Percentiles rank a stretch among this genome's conserved stretches.
These are phyloP conservation scores for Drosophila prosaltans DNA, from an alignment of 1,140 invertebrate genomes.

Conservation along the genomic window DNA sequence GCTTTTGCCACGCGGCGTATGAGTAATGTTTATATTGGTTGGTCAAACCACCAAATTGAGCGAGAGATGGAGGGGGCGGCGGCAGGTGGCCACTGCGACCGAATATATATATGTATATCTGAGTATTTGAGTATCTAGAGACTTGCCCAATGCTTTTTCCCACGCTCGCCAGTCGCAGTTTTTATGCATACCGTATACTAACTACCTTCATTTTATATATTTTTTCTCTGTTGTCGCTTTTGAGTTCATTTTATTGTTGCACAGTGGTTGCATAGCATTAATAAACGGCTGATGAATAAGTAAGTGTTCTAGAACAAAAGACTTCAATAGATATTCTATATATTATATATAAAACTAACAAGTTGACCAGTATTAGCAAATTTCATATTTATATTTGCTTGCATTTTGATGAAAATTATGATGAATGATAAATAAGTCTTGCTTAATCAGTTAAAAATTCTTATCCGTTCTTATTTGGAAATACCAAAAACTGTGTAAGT, in stretches of 20 bases:
- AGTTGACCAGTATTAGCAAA: too few species aligned
- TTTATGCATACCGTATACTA: conserved; percentile 66
- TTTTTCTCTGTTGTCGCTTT: conserved; percentile 30
- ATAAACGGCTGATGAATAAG: too few species aligned
- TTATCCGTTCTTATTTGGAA: too few species aligned
- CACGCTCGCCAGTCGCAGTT: conserved; percentile 60
- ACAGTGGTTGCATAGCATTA: conserved; percentile 36
- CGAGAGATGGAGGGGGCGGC: too few species aligned
- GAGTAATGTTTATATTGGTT: conserved; percentile 55
- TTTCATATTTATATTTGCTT: too few species aligned
- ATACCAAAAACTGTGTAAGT: too few species aligned
- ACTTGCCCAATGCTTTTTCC: conserved; percentile 66
- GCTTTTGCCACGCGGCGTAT: conserved; percentile 54
- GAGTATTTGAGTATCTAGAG: conserved; percentile 5
- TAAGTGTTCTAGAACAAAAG: too few species aligned
- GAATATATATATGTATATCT: not conserved
- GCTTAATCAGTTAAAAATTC: too few species aligned
- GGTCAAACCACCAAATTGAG: not conserved
- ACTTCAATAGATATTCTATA: too few species aligned
- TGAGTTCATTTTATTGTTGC: conserved; percentile 20
- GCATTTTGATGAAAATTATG: too few species aligned
- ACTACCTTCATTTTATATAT: conserved; percentile 52
- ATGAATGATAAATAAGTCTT: too few species aligned
- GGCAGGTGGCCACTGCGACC: not conserved
- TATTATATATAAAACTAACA: too few species aligned